Conservation (phyloP, 2,113 vertebrate genomes). For the Siphamia tubifer region DNA sequence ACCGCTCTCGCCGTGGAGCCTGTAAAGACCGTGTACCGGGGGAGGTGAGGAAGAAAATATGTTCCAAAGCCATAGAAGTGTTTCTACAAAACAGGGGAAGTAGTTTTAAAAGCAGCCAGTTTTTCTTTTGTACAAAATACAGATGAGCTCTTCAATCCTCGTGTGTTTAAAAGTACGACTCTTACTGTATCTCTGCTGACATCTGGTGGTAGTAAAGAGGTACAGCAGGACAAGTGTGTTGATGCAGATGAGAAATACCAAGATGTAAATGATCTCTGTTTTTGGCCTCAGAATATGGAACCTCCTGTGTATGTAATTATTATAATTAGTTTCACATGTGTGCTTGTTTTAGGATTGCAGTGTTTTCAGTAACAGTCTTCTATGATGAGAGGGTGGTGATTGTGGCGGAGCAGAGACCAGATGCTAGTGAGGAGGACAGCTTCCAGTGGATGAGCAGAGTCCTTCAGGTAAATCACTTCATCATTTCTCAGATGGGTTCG, state of each 20-base stretch:
- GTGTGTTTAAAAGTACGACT: neutral
- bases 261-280: neutral
- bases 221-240: neutral
- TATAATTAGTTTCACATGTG: neutral
- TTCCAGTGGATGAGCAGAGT: constrained; percentile 99
- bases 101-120: neutral
- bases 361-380: constrained; percentile 96
- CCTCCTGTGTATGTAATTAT: neutral
- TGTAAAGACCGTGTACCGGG: constrained; percentile 95
- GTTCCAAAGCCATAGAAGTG: too few relatives aligned
- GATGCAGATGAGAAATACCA: neutral
- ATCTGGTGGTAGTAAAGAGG: constrained; percentile 45
- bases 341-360: constrained; percentile 86
- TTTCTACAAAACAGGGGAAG: too few relatives aligned
- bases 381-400: constrained; percentile 97
- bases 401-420: constrained; percentile 94
- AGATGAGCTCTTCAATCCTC: neutral
- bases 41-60: constrained; percentile 87
- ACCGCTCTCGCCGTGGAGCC: constrained; percentile 95
- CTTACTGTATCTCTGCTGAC: constrained; percentile 29
- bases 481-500: neutral
- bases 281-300: neutral
- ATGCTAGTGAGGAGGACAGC: constrained; percentile 95
- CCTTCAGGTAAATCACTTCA: constrained; percentile 83
- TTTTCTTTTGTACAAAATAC: neutral